Evolutionary conservation across 2,888 invertebrate species (phyloP).

Genomic region (Crematogaster levior): DNA sequence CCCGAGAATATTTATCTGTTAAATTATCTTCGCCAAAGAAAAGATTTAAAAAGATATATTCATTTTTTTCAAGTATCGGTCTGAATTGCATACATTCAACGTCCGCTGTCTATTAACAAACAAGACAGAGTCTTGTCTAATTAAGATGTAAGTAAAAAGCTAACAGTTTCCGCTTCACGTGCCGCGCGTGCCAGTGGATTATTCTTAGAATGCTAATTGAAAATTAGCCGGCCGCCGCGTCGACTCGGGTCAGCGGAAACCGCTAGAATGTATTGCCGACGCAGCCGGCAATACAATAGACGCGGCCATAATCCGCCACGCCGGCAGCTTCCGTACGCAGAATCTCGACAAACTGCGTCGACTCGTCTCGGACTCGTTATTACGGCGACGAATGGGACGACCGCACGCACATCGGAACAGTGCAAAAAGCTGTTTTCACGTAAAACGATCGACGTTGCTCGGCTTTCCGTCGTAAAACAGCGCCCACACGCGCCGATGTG

Average conservation of each 20-base stretch:
- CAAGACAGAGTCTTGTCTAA: neutral
- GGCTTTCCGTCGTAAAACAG: constrained; percentile 78
- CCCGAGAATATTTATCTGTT: neutral
- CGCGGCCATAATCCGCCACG: constrained; percentile 63
- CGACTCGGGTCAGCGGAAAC: constrained; percentile 29
- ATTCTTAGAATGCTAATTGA: constrained; percentile 66
- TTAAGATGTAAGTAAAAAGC: constrained; percentile 24
- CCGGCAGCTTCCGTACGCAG: constrained; percentile 66
- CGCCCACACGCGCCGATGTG: constrained; percentile 74
- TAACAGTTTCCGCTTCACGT: constrained; percentile 2
- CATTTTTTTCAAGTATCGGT: neutral
- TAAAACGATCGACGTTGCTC: constrained; percentile 77
- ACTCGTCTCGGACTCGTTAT: constrained; percentile 67
- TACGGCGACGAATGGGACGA: constrained; percentile 72
- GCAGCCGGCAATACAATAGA: constrained; percentile 66
- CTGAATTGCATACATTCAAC: constrained; percentile 1
- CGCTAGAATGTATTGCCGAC: constrained; percentile 37
- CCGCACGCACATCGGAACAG: constrained; percentile 70
- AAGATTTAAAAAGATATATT: neutral
- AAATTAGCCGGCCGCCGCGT: constrained; percentile 63
- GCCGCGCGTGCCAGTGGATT: constrained; percentile 28
- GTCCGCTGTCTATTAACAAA: neutral
- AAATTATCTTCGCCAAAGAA: neutral
- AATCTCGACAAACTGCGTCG: constrained; percentile 47
- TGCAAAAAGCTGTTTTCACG: constrained; percentile 77